Percentiles rank a stretch among this genome's conserved stretches.
phyloP scores from a whole-genome alignment of 1,140 invertebrate species.

The Drosophila albomicans region DNA sequence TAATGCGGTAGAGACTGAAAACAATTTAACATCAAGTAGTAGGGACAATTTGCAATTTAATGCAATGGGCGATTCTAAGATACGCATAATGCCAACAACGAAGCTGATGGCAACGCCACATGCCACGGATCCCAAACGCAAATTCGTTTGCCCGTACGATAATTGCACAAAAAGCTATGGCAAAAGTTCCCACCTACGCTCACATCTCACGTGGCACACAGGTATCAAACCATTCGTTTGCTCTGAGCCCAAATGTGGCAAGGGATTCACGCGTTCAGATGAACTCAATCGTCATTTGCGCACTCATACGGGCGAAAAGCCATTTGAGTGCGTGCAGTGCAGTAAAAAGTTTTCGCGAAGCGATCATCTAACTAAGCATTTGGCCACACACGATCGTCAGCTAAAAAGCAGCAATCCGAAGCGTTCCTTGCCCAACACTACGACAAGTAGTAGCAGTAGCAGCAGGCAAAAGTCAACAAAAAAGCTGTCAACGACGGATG shows the following conservation, averaged over 20 bases:
- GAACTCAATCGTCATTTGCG: constrained; percentile 86
- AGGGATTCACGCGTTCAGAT: constrained; percentile 84
- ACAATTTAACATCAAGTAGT: constrained; percentile 41
- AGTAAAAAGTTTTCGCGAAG: constrained; percentile 92
- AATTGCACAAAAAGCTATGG: constrained; percentile 83
- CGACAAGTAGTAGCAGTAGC: constrained; percentile 12
- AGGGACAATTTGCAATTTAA: constrained; percentile 44
- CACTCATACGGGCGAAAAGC: constrained; percentile 91
- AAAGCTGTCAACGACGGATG: constrained; percentile 50
- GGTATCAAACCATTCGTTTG: constrained; percentile 87
- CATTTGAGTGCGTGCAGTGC: constrained; percentile 91
- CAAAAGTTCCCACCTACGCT: constrained; percentile 82
- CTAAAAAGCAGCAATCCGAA: constrained; percentile 65
- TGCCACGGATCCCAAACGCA: constrained; percentile 72
- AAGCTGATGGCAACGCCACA: constrained; percentile 73
- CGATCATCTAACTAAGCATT: constrained; percentile 93
- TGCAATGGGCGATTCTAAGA: constrained; percentile 46
- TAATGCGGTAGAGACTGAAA: constrained; percentile 67
- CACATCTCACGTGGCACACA: constrained; percentile 82
- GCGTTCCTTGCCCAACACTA: constrained; percentile 39
- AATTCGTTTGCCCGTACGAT: constrained; percentile 78
- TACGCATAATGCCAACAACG: constrained; percentile 71
- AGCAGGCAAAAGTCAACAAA: constrained; percentile 51
- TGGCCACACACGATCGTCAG: constrained; percentile 76
- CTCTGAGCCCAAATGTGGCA: constrained; percentile 87